Evolutionary conservation across 92 coral and sea anemone genomes (phyloP), one percentile per base, ranked within the genome.

Genomic region (Porites rus): DNA sequence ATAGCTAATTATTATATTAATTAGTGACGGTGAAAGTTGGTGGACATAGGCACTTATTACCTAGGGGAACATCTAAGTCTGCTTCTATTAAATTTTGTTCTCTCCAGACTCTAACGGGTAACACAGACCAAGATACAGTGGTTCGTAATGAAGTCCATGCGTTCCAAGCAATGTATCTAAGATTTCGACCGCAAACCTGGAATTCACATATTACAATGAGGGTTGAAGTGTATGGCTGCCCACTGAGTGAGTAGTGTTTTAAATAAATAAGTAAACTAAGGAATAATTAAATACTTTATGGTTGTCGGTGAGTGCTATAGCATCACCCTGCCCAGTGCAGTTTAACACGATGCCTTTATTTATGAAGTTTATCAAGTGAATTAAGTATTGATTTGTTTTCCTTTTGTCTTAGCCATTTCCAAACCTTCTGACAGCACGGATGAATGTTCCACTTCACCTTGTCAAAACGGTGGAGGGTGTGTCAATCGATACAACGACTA

Each of bases 151-250:
- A 94, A 46, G 85, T 94, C 43, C 74, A 77, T 7, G 64, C 76
- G 79, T 92, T 94, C 77, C 78, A 51, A 66, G 98, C 98, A 72
- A 87, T 87, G 84, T 92, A 90, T 68, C 84, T 94, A 67, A 80
- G 94, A 38, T 94, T 94, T 77, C 71, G 74, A 51, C 98, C 98
- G 9, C 88, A 79, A 63, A 11, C 92, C 11, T 92, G 93, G 92
- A 22, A 85, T 54, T 77, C 77, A 4, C 87, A 88, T 75, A 72
- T 94, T 13, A 65, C 90, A 25, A 92, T 94, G 98, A 85, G 98
- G 61, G 96, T 85, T 0, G 98, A 94, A 25, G 88, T 84, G 25
- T 88, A 90, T 74, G 98, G 95, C 25, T 94, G 98, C 43, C 86
- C 96, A 31, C 24, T 60, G 25, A 80, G 98, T 94, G 88, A 90